These are phyloP conservation scores for Sinopyrophorus schimmeli DNA, from an alignment of 2,888 invertebrate genomes.

Conservation along the genomic window DNA sequence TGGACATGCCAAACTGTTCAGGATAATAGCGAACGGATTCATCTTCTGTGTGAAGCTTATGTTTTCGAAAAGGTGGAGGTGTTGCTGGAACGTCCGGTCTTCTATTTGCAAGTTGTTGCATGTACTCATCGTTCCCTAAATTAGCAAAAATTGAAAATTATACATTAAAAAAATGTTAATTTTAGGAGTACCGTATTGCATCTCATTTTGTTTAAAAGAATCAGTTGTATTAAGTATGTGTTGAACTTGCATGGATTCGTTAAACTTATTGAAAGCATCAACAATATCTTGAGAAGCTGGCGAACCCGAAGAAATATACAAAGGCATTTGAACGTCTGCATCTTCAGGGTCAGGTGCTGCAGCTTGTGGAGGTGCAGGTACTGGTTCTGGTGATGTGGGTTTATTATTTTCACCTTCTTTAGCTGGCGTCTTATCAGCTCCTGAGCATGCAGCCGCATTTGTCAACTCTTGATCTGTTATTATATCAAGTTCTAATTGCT, in stretches of 20 bases:
- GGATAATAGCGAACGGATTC: conserved; percentile 24
- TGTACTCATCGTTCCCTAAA: too few species aligned
- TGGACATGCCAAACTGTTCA: conserved; percentile 35
- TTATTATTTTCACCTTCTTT: too few species aligned
- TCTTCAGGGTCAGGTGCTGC: conserved; percentile 8
- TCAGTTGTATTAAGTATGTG: background rate
- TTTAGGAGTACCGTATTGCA: too few species aligned
- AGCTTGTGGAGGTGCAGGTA: too few species aligned
- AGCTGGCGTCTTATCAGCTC: too few species aligned
- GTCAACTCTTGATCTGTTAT: background rate
- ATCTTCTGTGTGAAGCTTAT: conserved; percentile 7
- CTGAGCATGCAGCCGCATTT: too few species aligned
- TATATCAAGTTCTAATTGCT: background rate
- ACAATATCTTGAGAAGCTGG: conserved; percentile 33
- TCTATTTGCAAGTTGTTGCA: too few species aligned
- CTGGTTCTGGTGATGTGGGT: too few species aligned
- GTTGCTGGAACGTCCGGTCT: conserved; percentile 35
- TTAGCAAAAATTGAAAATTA: too few species aligned
- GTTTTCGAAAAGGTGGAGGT: conserved; percentile 41
- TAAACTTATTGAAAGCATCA: conserved; percentile 11
- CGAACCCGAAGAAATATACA: conserved; percentile 15
- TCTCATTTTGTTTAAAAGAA: too few species aligned
- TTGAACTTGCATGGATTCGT: background rate
- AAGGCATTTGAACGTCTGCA: background rate
- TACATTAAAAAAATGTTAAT: too few species aligned